Evolutionary conservation across 1,140 invertebrate species (phyloP), one percentile per base, ranked within the genome.

Genomic region (Drosophila punjabiensis): DNA sequence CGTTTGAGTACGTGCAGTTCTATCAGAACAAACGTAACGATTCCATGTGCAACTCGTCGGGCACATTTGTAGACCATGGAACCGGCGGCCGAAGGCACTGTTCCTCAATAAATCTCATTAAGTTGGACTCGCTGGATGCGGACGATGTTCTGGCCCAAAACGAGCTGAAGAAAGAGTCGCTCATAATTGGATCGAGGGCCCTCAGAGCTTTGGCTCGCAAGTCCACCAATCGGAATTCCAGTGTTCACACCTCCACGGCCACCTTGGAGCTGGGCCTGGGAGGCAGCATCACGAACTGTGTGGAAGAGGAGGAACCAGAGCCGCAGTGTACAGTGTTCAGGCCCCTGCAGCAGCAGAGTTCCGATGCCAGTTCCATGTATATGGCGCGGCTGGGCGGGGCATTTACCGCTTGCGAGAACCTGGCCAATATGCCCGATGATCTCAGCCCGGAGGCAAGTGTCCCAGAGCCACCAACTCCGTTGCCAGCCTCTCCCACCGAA

Each of bases 1-100:
- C 95, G 8, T 95, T 94, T 87, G 95, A 95, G 35, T 96, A 95
- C 77, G 94, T 96, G 10, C 93, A 94, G 47, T 96, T 96, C 91
- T 95, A 95, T 70, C 94, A 95, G 75, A 93, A 94, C n/a, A 76
- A 91, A 48, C 64, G 61, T 0, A 91, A 86, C 8, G 79, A 88
- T 35, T 88, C 82, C 41, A 79, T 63, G 11, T 89, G 90, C 66
- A 85, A 88, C 52, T 91, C 89, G 39, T 77, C 79, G 55, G 94
- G 94, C 76, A 94, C 94, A n/a, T 93, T 94, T 77, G 92, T 94
- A 13, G 94, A 94, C 90, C 92, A 94, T 68, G 93, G 93, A 6
- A 50, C 37, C 8, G 28, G 47, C 0, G 43, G 47, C n/a, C 50
- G 62, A 7, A 66, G 91, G 1, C 86, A 92, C 58, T 69, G 70